Evolutionary conservation across 2,113 vertebrate species (phyloP).

Genomic region (Candoia aspera): DNA sequence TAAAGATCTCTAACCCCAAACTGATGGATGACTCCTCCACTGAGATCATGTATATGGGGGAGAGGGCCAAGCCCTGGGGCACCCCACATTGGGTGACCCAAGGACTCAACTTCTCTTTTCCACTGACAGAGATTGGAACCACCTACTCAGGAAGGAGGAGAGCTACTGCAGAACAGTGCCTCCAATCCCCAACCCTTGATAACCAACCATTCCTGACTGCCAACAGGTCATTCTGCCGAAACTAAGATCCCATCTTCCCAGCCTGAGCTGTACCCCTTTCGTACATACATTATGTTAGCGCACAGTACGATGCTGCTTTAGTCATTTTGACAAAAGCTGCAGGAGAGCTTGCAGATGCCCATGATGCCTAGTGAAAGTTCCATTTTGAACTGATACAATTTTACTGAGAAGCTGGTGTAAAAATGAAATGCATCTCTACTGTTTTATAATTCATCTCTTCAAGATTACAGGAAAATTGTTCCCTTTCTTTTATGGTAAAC

Average conservation of each 20-base stretch:
- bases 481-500: neutral
- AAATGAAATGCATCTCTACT: neutral
- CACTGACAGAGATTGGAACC: neutral
- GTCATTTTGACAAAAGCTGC: neutral
- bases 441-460: neutral
- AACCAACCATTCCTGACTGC: neutral
- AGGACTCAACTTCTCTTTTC: neutral
- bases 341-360: neutral
- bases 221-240: neutral
- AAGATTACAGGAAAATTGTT: neutral
- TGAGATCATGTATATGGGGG: neutral
- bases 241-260: neutral
- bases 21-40: neutral
- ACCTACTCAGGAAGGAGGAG: neutral
- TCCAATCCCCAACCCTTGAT: neutral
- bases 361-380: neutral
- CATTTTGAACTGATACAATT: rapidly evolving
- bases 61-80: neutral
- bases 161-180: neutral
- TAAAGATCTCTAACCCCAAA: neutral
- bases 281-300: neutral
- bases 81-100: neutral
- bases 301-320: neutral
- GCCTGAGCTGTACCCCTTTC: neutral
- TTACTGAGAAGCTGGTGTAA: neutral